A percentile compares a stretch with the other conserved stretches of the same genome.
Conservation (phyloP, 2,888 invertebrate genomes). For the Sesia bembeciformis region DNA sequence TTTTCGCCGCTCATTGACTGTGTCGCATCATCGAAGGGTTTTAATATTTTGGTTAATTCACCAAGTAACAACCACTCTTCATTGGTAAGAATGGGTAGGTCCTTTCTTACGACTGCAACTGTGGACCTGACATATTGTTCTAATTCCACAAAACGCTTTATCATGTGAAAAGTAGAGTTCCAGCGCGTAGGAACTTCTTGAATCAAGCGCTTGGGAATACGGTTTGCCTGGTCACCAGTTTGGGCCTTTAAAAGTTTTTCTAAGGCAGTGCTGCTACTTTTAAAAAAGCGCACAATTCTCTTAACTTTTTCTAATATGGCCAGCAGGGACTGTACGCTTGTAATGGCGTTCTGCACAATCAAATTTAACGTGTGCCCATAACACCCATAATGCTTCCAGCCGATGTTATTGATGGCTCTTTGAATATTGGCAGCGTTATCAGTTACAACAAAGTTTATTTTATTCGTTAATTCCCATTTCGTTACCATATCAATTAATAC, state of each 20-base stretch:
- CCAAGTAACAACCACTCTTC: conserved; percentile 4
- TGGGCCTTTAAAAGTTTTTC: conserved; percentile 9
- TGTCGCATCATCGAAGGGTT: conserved; percentile 10
- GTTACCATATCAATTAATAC: not conserved
- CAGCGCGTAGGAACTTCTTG: conserved; percentile 18
- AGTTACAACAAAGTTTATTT: conserved; percentile 3
- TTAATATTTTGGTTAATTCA: not conserved
- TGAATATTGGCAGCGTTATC: conserved; percentile 3
- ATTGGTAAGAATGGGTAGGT: conserved; percentile 10
- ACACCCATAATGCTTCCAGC: conserved; percentile 5
- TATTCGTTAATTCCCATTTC: not conserved
- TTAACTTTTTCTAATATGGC: conserved; percentile 1
- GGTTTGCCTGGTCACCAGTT: conserved; percentile 1
- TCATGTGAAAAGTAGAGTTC: conserved; percentile 7
- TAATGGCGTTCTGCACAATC: not conserved
- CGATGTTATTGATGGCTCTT: conserved; percentile 1
- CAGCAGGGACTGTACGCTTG: not conserved
- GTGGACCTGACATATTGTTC: conserved; percentile 8
- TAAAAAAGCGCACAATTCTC: not conserved
- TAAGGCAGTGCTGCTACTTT: conserved; percentile 3
- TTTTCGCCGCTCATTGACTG: conserved; percentile 16
- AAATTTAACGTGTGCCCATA: conserved; percentile 7
- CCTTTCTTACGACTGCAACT: conserved; percentile 8
- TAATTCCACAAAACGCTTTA: conserved; percentile 14
- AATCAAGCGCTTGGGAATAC: not conserved